Percentiles rank a stretch among this genome's conserved stretches.
Evolutionary conservation across 2,888 invertebrate genomes (phyloP).

Genomic region (Tiliacea aurago): DNA sequence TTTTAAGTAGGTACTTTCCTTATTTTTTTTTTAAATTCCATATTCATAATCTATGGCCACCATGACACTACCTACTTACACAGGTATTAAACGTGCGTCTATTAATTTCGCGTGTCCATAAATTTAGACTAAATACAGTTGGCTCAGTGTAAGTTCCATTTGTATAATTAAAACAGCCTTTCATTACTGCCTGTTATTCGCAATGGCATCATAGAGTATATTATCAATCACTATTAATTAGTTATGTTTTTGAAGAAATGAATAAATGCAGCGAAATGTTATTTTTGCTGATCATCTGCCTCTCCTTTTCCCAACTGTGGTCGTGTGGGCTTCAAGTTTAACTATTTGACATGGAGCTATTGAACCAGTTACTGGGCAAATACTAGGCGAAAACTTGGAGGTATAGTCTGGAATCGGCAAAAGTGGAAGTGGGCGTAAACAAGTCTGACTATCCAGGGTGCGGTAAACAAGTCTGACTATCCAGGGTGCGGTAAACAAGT

Average conservation of each 20-base stretch:
- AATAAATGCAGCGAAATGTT: not conserved
- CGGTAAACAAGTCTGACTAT: not conserved
- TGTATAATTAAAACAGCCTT: slow-evolving; percentile 62
- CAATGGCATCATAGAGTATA: slow-evolving; percentile 31
- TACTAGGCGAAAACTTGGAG: not conserved
- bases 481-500: not conserved
- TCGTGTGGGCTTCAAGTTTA: too few species aligned
- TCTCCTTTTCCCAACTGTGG: too few species aligned
- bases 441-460: not conserved
- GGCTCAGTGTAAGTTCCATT: slow-evolving; percentile 53
- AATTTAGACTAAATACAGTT: slow-evolving; percentile 57
- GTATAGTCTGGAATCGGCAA: not conserved
- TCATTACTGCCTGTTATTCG: slow-evolving; percentile 38
- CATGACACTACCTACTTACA: not conserved
- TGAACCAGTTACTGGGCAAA: not conserved
- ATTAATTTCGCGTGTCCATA: slow-evolving; percentile 62
- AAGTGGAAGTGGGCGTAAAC: not conserved
- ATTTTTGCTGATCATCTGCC: not conserved
- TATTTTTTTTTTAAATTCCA: not conserved
- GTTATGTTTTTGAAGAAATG: not conserved
- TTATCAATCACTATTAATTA: slow-evolving; percentile 36
- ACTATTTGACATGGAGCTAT: not conserved
- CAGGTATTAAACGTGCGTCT: slow-evolving; percentile 14
- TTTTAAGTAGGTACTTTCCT: not conserved
- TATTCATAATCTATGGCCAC: slow-evolving; percentile 8